A percentile compares a stretch with the other conserved stretches of the same genome.
Conservation (phyloP, 2,797 vertebrate genomes). For the Phataginus tetradactyla region DNA sequence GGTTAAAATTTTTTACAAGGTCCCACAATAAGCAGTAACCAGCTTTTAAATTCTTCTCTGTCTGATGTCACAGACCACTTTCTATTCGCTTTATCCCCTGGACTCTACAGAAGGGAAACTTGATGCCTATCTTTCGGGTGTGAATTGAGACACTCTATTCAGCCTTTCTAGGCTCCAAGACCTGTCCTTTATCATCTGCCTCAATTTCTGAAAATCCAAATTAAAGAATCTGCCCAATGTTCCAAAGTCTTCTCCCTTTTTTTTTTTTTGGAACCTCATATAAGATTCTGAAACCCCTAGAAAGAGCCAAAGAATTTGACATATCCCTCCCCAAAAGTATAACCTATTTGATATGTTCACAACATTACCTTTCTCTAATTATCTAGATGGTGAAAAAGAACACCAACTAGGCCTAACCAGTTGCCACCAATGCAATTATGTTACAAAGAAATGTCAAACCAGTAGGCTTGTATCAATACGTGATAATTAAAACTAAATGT, state of each 20-base stretch:
- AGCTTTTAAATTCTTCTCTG: background rate
- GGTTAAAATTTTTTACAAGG: background rate
- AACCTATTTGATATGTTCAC: background rate
- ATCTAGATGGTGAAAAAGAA: background rate
- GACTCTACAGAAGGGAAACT: background rate
- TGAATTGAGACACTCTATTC: background rate
- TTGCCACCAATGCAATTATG: background rate
- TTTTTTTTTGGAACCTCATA: background rate
- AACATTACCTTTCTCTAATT: background rate
- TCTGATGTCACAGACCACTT: background rate
- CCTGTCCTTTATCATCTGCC: background rate
- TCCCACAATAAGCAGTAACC: background rate
- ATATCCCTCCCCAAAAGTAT: background rate
- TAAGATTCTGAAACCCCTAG: background rate
- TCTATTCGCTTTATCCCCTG: background rate
- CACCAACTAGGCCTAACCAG: background rate
- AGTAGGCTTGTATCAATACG: background rate
- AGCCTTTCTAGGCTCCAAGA: background rate
- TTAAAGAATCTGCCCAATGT: background rate
- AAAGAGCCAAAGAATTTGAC: background rate
- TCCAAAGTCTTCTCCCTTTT: background rate
- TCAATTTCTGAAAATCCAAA: background rate
- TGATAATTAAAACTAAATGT: background rate
- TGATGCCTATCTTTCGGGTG: background rate
- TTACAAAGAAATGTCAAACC: background rate